Evolutionary conservation across 2,113 vertebrate species (phyloP).

Genomic region (Caranx ignobilis): DNA sequence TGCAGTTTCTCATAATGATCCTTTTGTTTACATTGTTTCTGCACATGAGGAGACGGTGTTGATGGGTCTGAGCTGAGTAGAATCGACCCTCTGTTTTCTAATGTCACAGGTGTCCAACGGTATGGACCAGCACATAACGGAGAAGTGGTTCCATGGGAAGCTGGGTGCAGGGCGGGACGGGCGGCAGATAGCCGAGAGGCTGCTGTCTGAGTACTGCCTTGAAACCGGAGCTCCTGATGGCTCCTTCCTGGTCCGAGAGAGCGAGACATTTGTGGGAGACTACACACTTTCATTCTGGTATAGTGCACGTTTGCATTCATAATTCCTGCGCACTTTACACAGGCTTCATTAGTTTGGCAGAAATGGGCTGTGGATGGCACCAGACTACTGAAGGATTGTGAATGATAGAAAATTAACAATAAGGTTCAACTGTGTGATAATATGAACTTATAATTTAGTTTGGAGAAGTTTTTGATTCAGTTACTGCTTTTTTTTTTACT

Average conservation of each 20-base stretch:
- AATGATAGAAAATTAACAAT: background rate
- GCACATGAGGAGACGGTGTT: background rate
- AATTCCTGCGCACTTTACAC: background rate
- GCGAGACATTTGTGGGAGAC: conserved; percentile 97
- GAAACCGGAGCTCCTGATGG: conserved; percentile 95
- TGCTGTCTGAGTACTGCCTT: conserved; percentile 94
- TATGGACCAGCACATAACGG: conserved; percentile 93
- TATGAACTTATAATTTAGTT: background rate
- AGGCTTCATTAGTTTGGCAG: background rate
- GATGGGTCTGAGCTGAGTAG: background rate
- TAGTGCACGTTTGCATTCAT: background rate
- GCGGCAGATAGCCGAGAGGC: conserved; percentile 95
- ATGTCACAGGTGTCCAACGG: conserved; percentile 86
- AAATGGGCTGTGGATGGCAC: background rate
- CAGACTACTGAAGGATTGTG: background rate
- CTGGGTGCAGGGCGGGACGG: conserved; percentile 93
- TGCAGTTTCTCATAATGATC: background rate
- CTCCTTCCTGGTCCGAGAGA: conserved; percentile 97
- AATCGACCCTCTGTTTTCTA: background rate
- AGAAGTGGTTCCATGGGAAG: conserved; percentile 99
- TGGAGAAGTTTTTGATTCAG: background rate
- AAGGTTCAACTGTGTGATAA: background rate
- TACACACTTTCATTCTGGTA: conserved; percentile 99
- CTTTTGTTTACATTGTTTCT: background rate
- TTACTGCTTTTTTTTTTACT: background rate